Base-by-base conservation (phyloP, 2,113 vertebrate genomes). In the Notothenia coriiceps region DNA sequence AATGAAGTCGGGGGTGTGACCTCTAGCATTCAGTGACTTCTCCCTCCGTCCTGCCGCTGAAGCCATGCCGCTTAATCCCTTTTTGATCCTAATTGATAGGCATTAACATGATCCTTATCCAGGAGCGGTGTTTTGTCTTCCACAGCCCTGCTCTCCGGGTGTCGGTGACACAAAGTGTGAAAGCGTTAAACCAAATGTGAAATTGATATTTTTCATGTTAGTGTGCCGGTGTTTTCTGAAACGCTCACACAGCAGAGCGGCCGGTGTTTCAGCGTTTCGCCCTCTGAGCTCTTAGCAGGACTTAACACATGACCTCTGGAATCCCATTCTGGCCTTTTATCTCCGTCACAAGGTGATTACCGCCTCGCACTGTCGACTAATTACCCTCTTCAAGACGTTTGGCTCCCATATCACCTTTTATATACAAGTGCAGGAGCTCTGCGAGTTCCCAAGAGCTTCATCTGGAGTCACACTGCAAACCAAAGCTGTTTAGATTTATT, bases 11-110 rank as follows among this genome's bases (percentile, higher is more conserved):
- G 91, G 90, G 86, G 89, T 88, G 89, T 90, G 93, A 94, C 93
- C 93, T 88, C 82, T 76, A 83, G 91, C 87, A 92, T 93, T 93
- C 91, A 91, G 85, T 91, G 88, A 91, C 91, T 92, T 88, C 88
- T 86, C 90, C 77, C 90, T 80, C 88, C 83, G 64, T 89, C 90
- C 85, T 82, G 90, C 88, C 54, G 74, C 91, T 89, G 90, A 91
- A 89, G 82, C 90, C 93, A 87, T 88, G 87, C 91, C 90, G 84
- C 85, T 92, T 95, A 95, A 95, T 95, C 93, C 92, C 86, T 90
- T 89, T 93, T 93, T 95, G 93, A 94, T 94, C 92, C 92, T 95
- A 94, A 94, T 94, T 94, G 93, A 95, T 94, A 92, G 92, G 89
- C 88, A 94, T 93, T 93, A 94, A 93, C 88, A 92, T 86, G 86